Evolutionary conservation across 2,113 vertebrate genomes (phyloP), one percentile per base, ranked within the genome.

Genomic region (Tupaia chinensis): DNA sequence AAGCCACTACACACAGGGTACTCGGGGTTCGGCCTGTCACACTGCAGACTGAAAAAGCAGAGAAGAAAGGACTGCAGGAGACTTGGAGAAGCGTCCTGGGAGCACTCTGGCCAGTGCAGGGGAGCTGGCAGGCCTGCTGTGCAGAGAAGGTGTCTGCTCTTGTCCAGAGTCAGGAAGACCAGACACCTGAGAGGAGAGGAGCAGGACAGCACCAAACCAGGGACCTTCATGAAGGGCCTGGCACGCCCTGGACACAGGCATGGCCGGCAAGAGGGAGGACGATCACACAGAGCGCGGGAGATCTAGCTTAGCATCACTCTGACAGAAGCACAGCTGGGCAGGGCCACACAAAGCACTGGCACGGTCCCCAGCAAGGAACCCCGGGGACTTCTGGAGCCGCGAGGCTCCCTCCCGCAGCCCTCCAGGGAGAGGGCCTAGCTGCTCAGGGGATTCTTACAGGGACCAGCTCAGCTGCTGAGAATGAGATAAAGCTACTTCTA

Each of bases 381-480:
- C 60, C 15, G 1, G 17, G 25, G 25, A 5, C n/a, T 6, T 7
- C 61, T 4, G 61, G 63, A 53, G 69, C 27, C 0, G 0, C 23
- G 8, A 29, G 79, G 65, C 32, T 63, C 15, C 0, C 12, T n/a
- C 34, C 82, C 2, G 1, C 66, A 1, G 2, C 15, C n/a, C 34
- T 22, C n/a, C 25, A 15, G 14, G 44, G 19, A 34, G 25, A 54
- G 44, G 76, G 25, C 68, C 17, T 3, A 2, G 9, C 3, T 58
- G 10, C 20, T 34, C 68, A 85, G 72, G 22, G 56, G 8, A 16
- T 14, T 9, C 68, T 90, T 53, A 53, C 17, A 19, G 25, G 34
- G 29, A 61, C 13, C 12, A 1, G 7, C 88, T 53, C 19, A 14
- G 68, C 29, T 69, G 56, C 66, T 82, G 10, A 3, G 72, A 63